A percentile compares a stretch with the other conserved stretches of the same genome.
Conservation (phyloP, 2,888 invertebrate genomes). For the Tortricodes alternella region DNA sequence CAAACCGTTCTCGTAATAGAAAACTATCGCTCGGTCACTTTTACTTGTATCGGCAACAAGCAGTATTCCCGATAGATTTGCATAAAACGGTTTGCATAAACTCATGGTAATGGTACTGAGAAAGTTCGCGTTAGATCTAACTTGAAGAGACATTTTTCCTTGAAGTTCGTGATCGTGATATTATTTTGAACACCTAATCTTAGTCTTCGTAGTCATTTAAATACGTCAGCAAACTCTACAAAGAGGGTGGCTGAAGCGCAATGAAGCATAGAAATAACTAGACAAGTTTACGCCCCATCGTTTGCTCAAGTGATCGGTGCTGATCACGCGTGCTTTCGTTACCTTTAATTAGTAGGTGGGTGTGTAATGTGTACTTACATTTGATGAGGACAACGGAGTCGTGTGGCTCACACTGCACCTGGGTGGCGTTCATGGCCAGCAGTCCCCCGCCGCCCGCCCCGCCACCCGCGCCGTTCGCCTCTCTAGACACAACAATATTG, state of each 20-base stretch:
- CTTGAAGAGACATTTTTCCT: too few relatives aligned
- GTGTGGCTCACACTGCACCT: conserved; percentile 86
- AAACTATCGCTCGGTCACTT: too few relatives aligned
- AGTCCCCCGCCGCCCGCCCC: conserved; percentile 77
- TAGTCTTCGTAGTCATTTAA: background rate
- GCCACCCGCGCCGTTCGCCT: conserved; percentile 78
- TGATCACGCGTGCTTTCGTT: conserved; percentile 4
- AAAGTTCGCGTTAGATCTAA: too few relatives aligned
- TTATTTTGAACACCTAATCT: too few relatives aligned
- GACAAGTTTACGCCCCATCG: background rate
- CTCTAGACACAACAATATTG: conserved; percentile 54
- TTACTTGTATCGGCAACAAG: too few relatives aligned
- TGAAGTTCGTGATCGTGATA: too few relatives aligned
- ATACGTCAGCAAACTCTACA: background rate
- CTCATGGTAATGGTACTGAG: too few relatives aligned
- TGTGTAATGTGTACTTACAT: conserved; percentile 83
- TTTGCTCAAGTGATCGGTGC: conserved; percentile 14
- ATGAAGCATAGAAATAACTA: background rate
- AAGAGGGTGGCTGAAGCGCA: background rate
- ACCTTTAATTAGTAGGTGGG: background rate
- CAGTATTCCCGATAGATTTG: too few relatives aligned
- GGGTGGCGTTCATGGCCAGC: conserved; percentile 83
- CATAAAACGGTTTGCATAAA: too few relatives aligned
- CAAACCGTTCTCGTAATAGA: too few relatives aligned
- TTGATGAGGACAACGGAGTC: conserved; percentile 88